Evolutionary conservation across 2,797 vertebrate species (phyloP).

Genomic region (Sebastes itinus): DNA sequence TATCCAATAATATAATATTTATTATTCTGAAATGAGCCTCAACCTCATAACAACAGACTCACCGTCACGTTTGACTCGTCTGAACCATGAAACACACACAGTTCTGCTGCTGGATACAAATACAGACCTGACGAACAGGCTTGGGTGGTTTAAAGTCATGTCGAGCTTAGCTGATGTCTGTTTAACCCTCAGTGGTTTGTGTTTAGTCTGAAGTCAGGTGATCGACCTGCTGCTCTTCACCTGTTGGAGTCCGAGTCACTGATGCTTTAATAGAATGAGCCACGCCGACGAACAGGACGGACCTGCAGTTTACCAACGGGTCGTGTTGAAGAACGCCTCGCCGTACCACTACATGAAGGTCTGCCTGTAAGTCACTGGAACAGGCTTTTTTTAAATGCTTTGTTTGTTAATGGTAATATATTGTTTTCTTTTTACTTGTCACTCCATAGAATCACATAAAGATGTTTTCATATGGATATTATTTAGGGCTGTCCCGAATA

Average conservation of each 20-base stretch:
- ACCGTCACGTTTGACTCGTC: neutral
- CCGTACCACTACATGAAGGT: conserved; percentile 89
- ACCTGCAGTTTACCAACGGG: conserved; percentile 74
- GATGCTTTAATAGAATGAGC: conserved; percentile 56
- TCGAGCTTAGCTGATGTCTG: neutral
- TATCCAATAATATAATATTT: too few species aligned
- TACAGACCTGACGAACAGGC: neutral
- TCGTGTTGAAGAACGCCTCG: conserved; percentile 83
- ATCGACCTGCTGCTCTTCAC: neutral
- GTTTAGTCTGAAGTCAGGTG: neutral
- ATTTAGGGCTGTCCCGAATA: too few species aligned
- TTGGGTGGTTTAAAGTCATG: neutral
- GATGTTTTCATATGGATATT: neutral
- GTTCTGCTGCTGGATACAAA: neutral
- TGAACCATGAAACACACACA: neutral
- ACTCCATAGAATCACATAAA: neutral
- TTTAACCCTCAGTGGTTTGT: neutral
- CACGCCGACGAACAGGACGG: conserved; percentile 46
- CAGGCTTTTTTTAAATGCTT: neutral
- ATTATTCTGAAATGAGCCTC: too few species aligned
- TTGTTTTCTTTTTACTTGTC: neutral
- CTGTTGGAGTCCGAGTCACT: neutral
- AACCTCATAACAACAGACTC: too few species aligned
- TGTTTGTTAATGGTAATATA: neutral
- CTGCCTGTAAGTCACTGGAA: conserved; percentile 82